Conservation (phyloP, 1,140 invertebrate genomes). For the Drosophila tani region DNA sequence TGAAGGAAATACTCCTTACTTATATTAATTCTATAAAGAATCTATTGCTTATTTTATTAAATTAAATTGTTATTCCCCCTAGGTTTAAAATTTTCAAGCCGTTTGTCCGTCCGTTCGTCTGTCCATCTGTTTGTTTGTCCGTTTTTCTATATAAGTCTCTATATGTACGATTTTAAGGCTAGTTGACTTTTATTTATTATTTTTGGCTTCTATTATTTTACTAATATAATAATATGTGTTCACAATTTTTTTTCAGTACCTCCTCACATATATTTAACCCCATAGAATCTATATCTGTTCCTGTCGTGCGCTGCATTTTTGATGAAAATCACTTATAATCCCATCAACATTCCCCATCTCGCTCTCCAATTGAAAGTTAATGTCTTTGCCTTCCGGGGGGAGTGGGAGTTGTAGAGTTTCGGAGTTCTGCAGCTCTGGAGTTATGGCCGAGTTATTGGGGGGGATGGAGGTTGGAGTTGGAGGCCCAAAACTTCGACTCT, state of each 20-base stretch:
- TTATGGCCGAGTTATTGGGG: slow-evolving; percentile 5
- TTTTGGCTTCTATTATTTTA: background rate
- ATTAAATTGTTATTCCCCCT: too few relatives aligned
- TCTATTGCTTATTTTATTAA: too few relatives aligned
- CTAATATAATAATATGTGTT: background rate
- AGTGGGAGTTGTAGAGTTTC: slow-evolving; percentile 21
- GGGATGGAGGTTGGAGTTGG: background rate
- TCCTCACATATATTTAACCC: slow-evolving; percentile 8
- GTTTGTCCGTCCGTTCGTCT: too few relatives aligned
- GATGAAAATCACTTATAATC: slow-evolving; percentile 82
- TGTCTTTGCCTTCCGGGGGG: slow-evolving; percentile 45
- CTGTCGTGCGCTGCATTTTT: slow-evolving; percentile 81
- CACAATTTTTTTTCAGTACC: slow-evolving; percentile 7
- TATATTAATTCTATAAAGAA: too few relatives aligned
- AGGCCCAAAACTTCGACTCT: slow-evolving; percentile 29
- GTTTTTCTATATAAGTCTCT: too few relatives aligned
- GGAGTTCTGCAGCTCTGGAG: slow-evolving; percentile 5
- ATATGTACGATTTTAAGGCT: too few relatives aligned
- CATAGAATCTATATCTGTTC: slow-evolving; percentile 46
- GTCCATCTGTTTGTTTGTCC: too few relatives aligned
- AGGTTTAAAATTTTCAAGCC: too few relatives aligned
- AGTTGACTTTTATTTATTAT: too few relatives aligned
- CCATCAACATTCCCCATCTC: slow-evolving; percentile 78
- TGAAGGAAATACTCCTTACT: too few relatives aligned
- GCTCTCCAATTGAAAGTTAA: slow-evolving; percentile 76